phyloP scores from a whole-genome alignment of 92 coral and sea anemone genomes.

The Parazoanthus swiftii region DNA sequence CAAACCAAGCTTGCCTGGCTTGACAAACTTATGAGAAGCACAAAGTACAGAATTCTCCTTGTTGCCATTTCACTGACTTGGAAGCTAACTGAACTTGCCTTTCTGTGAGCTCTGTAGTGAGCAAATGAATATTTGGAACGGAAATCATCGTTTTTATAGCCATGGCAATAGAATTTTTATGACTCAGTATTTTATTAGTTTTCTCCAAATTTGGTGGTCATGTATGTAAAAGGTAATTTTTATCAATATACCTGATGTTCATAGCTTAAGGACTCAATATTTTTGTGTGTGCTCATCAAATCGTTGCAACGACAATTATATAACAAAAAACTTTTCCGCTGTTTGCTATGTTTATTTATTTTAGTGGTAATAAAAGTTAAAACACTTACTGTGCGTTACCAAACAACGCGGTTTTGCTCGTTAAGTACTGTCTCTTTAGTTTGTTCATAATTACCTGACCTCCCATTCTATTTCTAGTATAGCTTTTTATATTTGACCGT shows the following conservation, averaged over 20 bases:
- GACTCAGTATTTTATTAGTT: too few species aligned
- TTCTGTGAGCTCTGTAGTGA: not conserved
- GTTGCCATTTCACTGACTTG: constrained; percentile 18
- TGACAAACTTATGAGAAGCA: constrained; percentile 26
- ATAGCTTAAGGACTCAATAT: not conserved
- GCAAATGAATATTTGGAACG: not conserved
- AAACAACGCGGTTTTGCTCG: too few species aligned
- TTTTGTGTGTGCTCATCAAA: not conserved
- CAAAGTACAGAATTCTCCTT: not conserved
- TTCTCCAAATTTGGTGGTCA: not conserved
- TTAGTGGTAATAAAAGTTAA: not conserved
- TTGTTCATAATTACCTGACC: not conserved
- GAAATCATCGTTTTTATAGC: too few species aligned
- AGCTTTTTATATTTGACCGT: not conserved
- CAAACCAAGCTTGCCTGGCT: constrained; percentile 36
- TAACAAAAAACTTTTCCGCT: not conserved
- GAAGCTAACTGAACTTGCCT: not conserved
- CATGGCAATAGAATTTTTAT: too few species aligned
- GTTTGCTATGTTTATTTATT: not conserved
- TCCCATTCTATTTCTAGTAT: not conserved
- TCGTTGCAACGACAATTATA: not conserved
- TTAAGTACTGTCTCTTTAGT: not conserved
- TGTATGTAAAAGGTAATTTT: not conserved
- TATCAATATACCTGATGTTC: not conserved
- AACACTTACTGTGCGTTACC: too few species aligned